Percentiles rank a stretch among this genome's conserved stretches.
phyloP scores from a whole-genome alignment of 2,113 vertebrate species.

The Mormyrus lacerda region DNA sequence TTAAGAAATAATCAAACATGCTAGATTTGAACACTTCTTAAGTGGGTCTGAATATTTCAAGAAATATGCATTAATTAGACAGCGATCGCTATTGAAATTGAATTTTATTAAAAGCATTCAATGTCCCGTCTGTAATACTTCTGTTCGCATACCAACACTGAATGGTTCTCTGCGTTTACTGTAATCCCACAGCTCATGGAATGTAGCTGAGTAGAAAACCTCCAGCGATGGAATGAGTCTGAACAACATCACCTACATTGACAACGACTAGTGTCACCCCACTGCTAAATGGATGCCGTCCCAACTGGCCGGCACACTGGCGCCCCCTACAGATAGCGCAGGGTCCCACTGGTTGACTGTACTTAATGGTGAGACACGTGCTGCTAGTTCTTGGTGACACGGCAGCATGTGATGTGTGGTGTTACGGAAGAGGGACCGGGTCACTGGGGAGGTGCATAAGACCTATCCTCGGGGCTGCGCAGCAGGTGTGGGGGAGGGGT shows the following conservation, averaged over 20 bases:
- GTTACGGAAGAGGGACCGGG: background rate
- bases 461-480: background rate
- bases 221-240: background rate
- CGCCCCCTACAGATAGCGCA: background rate
- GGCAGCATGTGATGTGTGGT: background rate
- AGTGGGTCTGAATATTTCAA: slow-evolving; percentile 6
- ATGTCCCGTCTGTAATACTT: background rate
- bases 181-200: background rate
- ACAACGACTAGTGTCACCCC: background rate
- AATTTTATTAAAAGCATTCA: slow-evolving; percentile 9
- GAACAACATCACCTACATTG: background rate
- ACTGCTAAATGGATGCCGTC: background rate
- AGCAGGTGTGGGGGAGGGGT: background rate
- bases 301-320: background rate
- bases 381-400: background rate
- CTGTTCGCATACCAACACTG: background rate
- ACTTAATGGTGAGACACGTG: background rate
- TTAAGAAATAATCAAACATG: slow-evolving; percentile 9
- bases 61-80: slow-evolving; percentile 5
- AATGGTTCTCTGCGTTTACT: background rate
- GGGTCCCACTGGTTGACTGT: background rate
- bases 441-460: background rate
- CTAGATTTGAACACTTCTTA: slow-evolving; percentile 4
- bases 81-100: background rate
- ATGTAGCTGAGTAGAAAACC: background rate